Evolutionary conservation across 2,113 vertebrate species (phyloP).

Genomic region (Triplophysa rosa): DNA sequence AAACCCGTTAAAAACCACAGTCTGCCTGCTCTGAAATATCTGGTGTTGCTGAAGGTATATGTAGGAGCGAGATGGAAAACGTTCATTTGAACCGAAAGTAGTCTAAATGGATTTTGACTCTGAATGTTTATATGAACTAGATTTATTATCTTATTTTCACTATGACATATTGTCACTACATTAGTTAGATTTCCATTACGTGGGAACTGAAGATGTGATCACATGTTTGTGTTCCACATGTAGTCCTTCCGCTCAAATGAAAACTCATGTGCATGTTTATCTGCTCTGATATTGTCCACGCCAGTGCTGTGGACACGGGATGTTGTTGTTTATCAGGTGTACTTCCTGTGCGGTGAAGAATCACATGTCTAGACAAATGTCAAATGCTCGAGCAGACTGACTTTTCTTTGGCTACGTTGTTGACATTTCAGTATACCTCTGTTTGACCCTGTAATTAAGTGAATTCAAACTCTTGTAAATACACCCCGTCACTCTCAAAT

Average conservation of each 20-base stretch:
- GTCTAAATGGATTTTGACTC: no score
- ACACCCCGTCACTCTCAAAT: slow-evolving; percentile 26
- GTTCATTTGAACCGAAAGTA: no score
- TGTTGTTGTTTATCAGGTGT: slow-evolving; percentile 57
- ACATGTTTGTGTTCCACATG: slow-evolving; percentile 20
- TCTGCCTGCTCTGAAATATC: no score
- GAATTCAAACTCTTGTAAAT: neutral
- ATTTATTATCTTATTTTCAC: no score
- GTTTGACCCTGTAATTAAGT: slow-evolving; percentile 56
- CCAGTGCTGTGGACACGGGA: slow-evolving; percentile 38
- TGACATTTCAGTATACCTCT: slow-evolving; percentile 46
- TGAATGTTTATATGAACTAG: no score
- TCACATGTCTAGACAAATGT: slow-evolving; percentile 44
- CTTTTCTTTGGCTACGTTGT: slow-evolving; percentile 65
- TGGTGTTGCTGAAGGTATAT: no score
- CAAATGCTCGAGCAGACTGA: slow-evolving; percentile 29
- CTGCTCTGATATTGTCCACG: slow-evolving; percentile 2
- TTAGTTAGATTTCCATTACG: neutral
- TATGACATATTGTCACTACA: no score
- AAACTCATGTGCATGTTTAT: slow-evolving; percentile 12
- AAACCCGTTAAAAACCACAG: no score
- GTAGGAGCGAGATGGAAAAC: no score
- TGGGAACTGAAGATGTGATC: slow-evolving; percentile 10
- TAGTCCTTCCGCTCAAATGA: neutral
- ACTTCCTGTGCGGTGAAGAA: slow-evolving; percentile 37